Evolutionary conservation across 2,888 invertebrate genomes (phyloP).

Genomic region (Spisula solida): DNA sequence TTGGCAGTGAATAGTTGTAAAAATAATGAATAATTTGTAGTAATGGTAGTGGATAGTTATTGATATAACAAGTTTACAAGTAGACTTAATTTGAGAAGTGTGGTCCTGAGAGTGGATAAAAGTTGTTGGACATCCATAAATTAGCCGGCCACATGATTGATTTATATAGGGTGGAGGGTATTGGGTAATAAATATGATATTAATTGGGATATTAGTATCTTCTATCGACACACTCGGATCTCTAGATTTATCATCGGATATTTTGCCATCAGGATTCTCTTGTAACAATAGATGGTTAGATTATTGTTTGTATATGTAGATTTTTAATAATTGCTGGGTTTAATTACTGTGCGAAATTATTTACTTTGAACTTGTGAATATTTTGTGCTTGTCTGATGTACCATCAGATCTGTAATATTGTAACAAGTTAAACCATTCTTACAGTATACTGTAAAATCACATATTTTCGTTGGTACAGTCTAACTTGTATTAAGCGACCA

Average conservation of each 20-base stretch:
- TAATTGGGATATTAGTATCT: not conserved
- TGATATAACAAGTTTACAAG: constrained; percentile 5
- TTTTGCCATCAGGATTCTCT: not conserved
- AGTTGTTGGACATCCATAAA: not conserved
- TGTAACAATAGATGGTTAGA: not conserved
- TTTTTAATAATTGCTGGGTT: not conserved
- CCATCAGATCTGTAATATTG: too few species aligned
- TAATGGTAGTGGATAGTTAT: constrained; percentile 5
- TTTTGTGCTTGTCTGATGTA: too few species aligned
- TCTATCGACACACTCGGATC: not conserved
- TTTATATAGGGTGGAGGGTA: not conserved
- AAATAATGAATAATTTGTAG: not conserved
- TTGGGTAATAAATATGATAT: not conserved
- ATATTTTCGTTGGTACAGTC: too few species aligned
- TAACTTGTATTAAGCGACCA: too few species aligned
- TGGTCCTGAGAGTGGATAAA: not conserved
- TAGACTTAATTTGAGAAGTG: not conserved
- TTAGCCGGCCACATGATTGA: not conserved
- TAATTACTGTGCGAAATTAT: too few species aligned
- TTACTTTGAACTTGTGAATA: too few species aligned
- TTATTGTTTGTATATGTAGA: not conserved
- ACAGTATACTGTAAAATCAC: too few species aligned
- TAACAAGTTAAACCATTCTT: too few species aligned
- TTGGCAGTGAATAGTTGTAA: not conserved
- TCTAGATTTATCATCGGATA: not conserved